Percentiles rank a stretch among this genome's conserved stretches.
Evolutionary conservation across 2,113 vertebrate species (phyloP).

Genomic region (Coracopsis vasa): DNA sequence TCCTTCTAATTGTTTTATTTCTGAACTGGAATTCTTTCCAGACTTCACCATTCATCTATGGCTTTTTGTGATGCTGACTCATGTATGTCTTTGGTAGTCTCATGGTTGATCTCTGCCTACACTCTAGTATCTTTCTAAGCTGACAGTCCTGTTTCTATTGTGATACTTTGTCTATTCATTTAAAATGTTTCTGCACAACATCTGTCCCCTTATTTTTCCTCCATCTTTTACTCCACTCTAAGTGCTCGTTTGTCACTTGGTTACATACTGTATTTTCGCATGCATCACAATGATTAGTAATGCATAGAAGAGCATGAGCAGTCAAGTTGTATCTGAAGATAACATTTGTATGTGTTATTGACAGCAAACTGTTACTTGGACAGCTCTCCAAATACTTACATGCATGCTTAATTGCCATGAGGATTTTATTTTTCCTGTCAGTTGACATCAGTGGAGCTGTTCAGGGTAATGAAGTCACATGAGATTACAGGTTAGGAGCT

Average conservation of each 20-base stretch:
- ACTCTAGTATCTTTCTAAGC: neutral
- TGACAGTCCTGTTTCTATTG: neutral
- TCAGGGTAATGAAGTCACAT: neutral
- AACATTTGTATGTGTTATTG: neutral
- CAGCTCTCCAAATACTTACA: neutral
- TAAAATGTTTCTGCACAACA: neutral
- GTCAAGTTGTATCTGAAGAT: neutral
- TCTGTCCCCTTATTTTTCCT: neutral
- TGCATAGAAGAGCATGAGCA: neutral
- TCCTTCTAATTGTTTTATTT: neutral
- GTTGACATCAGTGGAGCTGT: neutral
- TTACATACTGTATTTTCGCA: neutral
- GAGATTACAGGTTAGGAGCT: neutral
- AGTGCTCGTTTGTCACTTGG: neutral
- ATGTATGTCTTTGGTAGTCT: neutral
- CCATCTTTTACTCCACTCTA: neutral
- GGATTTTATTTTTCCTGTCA: neutral
- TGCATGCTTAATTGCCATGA: neutral
- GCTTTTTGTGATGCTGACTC: neutral
- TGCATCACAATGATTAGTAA: neutral
- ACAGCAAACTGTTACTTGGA: neutral
- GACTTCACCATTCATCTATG: neutral
- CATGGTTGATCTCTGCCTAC: neutral
- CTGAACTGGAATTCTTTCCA: neutral
- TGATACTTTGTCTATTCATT: neutral